Evolutionary conservation across 2,113 vertebrate species (phyloP).

Genomic region (Neoarius graeffei): DNA sequence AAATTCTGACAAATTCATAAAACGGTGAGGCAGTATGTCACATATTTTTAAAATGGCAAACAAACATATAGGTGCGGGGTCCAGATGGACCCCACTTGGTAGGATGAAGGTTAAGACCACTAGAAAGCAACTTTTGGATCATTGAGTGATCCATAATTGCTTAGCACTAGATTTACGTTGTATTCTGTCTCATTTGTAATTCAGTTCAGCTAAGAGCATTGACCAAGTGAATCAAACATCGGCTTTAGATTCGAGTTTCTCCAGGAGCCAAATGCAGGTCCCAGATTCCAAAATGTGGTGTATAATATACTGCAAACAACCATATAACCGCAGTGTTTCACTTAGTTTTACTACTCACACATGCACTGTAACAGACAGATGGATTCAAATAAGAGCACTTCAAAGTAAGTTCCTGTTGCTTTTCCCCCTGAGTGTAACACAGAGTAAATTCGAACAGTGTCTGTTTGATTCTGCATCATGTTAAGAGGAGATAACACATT

Average conservation of each 20-base stretch:
- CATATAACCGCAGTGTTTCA: background rate
- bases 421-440: background rate
- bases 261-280: background rate
- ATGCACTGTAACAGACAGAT: background rate
- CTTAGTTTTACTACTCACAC: background rate
- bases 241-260: background rate
- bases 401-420: background rate
- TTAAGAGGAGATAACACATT: constrained; percentile 39
- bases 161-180: background rate
- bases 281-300: background rate
- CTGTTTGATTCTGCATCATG: constrained; percentile 32
- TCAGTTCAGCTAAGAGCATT: background rate
- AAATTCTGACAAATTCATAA: too few relatives aligned
- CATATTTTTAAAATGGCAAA: too few relatives aligned
- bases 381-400: background rate
- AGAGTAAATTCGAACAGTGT: background rate
- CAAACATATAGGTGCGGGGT: too few relatives aligned
- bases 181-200: background rate
- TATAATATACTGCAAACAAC: background rate
- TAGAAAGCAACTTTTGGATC: background rate
- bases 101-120: too few relatives aligned
- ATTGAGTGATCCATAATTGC: background rate
- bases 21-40: too few relatives aligned
- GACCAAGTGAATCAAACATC: background rate
- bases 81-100: too few relatives aligned